Conservation (phyloP, 2,888 invertebrate species). For the Drosophila hamatofila region DNA sequence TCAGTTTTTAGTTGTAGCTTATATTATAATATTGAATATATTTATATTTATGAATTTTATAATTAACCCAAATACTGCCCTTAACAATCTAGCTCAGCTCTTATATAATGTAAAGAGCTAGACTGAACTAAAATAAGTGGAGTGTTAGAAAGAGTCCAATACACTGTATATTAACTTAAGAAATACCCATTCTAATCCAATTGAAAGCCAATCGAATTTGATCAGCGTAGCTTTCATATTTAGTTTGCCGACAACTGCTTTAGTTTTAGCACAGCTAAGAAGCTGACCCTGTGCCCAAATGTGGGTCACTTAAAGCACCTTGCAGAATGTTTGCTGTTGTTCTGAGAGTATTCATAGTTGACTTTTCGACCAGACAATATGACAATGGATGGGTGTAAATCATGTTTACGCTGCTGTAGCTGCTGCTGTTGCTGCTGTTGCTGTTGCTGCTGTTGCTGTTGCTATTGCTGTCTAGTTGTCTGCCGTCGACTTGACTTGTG, state of each 20-base stretch:
- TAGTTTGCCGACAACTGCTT: too few relatives aligned
- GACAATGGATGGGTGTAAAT: constrained; percentile 77
- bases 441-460: constrained; percentile 12
- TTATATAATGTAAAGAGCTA: too few relatives aligned
- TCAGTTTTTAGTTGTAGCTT: background rate
- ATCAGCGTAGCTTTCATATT: background rate
- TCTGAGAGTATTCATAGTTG: constrained; percentile 35
- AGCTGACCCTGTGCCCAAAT: constrained; percentile 10
- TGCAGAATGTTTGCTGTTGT: constrained; percentile 4
- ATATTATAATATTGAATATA: background rate
- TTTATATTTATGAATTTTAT: too few relatives aligned
- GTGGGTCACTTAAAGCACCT: constrained; percentile 17
- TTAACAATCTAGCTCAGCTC: too few relatives aligned
- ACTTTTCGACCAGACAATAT: constrained; percentile 65
- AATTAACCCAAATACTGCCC: too few relatives aligned
- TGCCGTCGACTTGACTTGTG: constrained; percentile 66
- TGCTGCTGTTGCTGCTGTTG: constrained; percentile 11
- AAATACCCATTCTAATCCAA: background rate
- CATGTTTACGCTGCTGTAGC: constrained; percentile 63
- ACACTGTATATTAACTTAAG: background rate
- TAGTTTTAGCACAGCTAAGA: background rate
- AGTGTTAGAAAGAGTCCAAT: too few relatives aligned
- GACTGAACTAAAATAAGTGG: too few relatives aligned
- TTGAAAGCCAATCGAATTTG: background rate
- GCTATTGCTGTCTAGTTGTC: constrained; percentile 31